Evolutionary conservation across 2,888 invertebrate genomes (phyloP).

Genomic region (Drosophila borealis): DNA sequence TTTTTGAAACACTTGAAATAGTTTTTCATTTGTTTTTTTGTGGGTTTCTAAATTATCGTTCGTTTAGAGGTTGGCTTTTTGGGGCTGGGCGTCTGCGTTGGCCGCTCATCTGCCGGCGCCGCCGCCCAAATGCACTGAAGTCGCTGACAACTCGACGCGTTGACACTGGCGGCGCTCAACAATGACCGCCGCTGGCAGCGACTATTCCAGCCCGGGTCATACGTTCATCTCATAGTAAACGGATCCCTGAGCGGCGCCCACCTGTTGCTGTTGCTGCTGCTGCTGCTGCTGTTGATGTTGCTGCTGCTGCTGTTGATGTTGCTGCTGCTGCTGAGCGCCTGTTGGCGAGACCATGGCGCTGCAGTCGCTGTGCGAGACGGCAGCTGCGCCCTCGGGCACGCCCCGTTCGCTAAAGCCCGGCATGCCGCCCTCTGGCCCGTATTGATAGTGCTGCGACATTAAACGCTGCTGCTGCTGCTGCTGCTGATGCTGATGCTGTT

Average conservation of each 20-base stretch:
- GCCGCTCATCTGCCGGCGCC: constrained; percentile 58
- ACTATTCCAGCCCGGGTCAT: constrained; percentile 88
- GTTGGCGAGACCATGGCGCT: constrained; percentile 81
- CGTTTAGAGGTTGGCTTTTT: no score
- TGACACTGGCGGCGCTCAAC: constrained; percentile 84
- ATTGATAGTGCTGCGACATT: constrained; percentile 81
- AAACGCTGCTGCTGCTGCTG: constrained; percentile 78
- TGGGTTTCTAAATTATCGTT: no score
- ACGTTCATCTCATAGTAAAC: constrained; percentile 95
- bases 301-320: constrained; percentile 43
- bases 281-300: constrained; percentile 50
- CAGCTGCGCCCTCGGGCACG: constrained; percentile 91
- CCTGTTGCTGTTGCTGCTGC: constrained; percentile 42
- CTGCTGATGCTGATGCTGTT: constrained; percentile 63
- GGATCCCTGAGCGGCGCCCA: constrained; percentile 83
- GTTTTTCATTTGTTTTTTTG: background rate
- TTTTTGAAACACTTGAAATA: constrained; percentile 6
- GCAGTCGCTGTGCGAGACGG: constrained; percentile 85
- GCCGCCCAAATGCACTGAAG: constrained; percentile 80
- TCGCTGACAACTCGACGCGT: constrained; percentile 83
- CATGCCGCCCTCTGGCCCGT: constrained; percentile 78
- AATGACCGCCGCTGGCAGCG: constrained; percentile 82
- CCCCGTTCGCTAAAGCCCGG: constrained; percentile 87
- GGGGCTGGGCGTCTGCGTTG: constrained; percentile 11
- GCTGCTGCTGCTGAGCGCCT: constrained; percentile 48